Evolutionary conservation across 1,140 invertebrate species (phyloP), one percentile per base, ranked within the genome.

Genomic region (Drosophila micromelanica): DNA sequence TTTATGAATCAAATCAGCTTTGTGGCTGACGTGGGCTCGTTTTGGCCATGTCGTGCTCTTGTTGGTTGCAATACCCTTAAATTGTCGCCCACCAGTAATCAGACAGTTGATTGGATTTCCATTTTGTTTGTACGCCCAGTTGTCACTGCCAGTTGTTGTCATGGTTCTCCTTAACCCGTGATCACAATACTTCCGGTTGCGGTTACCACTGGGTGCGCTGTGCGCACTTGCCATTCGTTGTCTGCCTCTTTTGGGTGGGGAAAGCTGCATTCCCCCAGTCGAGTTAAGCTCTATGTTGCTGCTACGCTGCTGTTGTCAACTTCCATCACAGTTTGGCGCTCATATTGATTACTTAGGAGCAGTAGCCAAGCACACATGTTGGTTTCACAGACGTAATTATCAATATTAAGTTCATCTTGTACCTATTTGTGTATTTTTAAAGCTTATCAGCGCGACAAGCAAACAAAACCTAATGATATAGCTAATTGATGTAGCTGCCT

Each of bases 181-280:
- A 43, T 56, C 46, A 9, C 45, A 59, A 59, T 46, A 60, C 37
- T 73, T 73, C 70, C 70, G 63, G 20, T 61, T 73, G 55, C 40
- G 64, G 38, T 68, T 38, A n/a, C 23, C 9, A 12, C 35, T 8
- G 6, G 15, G 13, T 43, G 30, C 20, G 46, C 49, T 35, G 17
- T 11, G 7, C 15, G 30, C 62, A 52, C 69, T 63, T 72, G 69
- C 4, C 61, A 49, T 40, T 51, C 15, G 15, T 6, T 20, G 13
- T 12, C 42, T 35, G 23, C 8, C 49, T 15, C 30, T 57, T 27
- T 57, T 57, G 13, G 40, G 27, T 2, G 45, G 46, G 30, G 63
- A 65, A 72, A 72, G 64, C 35, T 13, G 55, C 32, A 46, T 60
- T 48, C 40, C 40, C 13, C 11, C 40, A 17, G 27, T 8, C 15